Base-by-base conservation (phyloP, 1,140 invertebrate genomes). In the Brachionus plicatilis region DNA sequence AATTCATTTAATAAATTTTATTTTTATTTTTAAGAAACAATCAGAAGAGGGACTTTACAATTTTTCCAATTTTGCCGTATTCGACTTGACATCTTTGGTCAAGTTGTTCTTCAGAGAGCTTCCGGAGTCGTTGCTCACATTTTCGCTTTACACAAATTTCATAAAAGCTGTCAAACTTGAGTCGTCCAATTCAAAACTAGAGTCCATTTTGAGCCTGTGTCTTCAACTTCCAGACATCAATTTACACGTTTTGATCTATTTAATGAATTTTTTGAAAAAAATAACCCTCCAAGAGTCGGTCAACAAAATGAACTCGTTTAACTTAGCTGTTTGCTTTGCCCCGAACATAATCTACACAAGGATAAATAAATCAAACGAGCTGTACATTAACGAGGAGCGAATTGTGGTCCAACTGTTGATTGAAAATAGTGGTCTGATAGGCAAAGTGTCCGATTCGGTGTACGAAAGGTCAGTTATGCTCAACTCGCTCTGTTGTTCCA, bases 341-440 rank as follows among this genome's bases (percentile, higher is more conserved):
- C 79, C 79, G 4, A 82, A 82, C 37, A 82, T 82, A 65, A 82
- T 82, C 6, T 82, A 82, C 79, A 82, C 79, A 41, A 53, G 79
- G 7, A 68, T 82, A 45, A 82, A 82, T 33, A 82, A 82, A 27
- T 65, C 65, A 27, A 82, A 82, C 29, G 79, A 82, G n/a, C n/a
- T 82, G 24, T 82, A 65, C 27, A 82, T 82, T 12, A 82, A 82
- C 53, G 79, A 82, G 12, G 79, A 82, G 53, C 14, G 79, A 3
- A 82, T 82, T 24, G 53, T 82, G 33, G 79, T 82, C 6, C 79
- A 82, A 68, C 11, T 82, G 20, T 20, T 82, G 9, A 82, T 82
- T 29, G 79, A 82, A 37, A 82, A 82, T 68, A 82, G 79, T n/a
- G 20, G 20, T n/a, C n/a, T 82, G 27, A 82, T 82, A 8, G 79